Evolutionary conservation across 2,113 vertebrate species (phyloP).

Genomic region (Castor canadensis): DNA sequence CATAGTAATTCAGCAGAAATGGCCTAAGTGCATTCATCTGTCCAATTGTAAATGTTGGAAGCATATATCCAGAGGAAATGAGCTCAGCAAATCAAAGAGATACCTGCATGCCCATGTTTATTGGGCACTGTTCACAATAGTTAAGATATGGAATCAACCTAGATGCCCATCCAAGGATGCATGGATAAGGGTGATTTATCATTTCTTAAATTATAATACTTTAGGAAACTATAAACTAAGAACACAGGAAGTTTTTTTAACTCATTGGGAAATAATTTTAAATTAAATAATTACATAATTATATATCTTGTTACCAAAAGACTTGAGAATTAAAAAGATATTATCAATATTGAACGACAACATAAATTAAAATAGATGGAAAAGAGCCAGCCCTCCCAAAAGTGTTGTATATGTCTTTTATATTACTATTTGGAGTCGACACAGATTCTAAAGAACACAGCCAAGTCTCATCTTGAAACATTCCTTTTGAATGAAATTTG

Average conservation of each 20-base stretch:
- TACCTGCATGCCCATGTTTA: not conserved
- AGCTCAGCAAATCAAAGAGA: not conserved
- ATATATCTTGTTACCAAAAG: slow-evolving; percentile 21
- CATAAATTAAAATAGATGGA: slow-evolving; percentile 27
- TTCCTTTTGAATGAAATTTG: not conserved
- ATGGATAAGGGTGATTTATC: not conserved
- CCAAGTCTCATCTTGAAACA: not conserved
- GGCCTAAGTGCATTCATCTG: not conserved
- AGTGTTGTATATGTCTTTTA: not conserved
- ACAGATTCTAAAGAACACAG: not conserved
- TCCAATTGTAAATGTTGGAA: not conserved
- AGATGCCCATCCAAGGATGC: no score
- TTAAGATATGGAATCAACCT: not conserved
- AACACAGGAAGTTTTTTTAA: not conserved
- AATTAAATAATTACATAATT: slow-evolving; percentile 46
- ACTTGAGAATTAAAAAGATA: slow-evolving; percentile 10
- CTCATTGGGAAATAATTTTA: slow-evolving; percentile 25
- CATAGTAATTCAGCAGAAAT: not conserved
- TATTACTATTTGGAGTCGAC: not conserved
- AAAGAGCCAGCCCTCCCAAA: not conserved
- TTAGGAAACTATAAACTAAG: not conserved
- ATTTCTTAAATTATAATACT: slow-evolving; percentile 34
- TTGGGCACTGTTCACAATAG: not conserved
- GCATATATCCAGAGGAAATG: not conserved
- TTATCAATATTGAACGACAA: not conserved